phyloP scores from a whole-genome alignment of 2,888 invertebrate species.

The Gisinianus flammeolus region DNA sequence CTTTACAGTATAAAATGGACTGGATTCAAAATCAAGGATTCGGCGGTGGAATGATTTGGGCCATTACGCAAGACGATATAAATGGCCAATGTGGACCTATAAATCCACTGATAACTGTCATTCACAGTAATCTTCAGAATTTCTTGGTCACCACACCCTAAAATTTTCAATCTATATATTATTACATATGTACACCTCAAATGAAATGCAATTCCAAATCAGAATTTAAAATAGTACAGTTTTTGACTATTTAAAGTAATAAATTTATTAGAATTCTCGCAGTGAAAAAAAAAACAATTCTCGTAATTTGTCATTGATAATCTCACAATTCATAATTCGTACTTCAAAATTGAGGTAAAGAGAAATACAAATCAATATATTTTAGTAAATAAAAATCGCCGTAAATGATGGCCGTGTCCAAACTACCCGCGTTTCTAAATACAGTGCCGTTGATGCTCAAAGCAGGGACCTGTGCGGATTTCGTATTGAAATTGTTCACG shows the following conservation, averaged over 20 bases:
- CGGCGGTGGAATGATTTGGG: constrained; percentile 90
- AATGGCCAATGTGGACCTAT: constrained; percentile 77
- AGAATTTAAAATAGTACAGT: no score
- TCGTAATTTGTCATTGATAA: no score
- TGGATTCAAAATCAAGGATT: constrained; percentile 82
- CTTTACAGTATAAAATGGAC: constrained; percentile 86
- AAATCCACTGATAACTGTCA: constrained; percentile 75
- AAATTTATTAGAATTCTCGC: no score
- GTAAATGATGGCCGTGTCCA: constrained; percentile 54
- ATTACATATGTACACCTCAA: no score
- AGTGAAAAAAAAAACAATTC: no score
- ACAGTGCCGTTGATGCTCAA: constrained; percentile 54
- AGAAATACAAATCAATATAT: constrained; percentile 46
- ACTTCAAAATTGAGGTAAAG: no score
- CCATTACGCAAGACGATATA: constrained; percentile 90
- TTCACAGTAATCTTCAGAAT: constrained; percentile 74
- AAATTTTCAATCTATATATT: no score
- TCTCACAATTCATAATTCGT: no score
- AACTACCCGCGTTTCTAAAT: constrained; percentile 44
- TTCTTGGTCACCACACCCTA: constrained; percentile 63
- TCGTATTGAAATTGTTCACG: constrained; percentile 43
- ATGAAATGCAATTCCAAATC: background rate
- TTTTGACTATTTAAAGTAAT: no score
- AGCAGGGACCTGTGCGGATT: constrained; percentile 48
- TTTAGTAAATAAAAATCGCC: constrained; percentile 54